Evolutionary conservation across 30 jellyfish, hydroid and myxozoan genomes (phyloP), one percentile per base, ranked within the genome.

Genomic region (Aurelia sp.): DNA sequence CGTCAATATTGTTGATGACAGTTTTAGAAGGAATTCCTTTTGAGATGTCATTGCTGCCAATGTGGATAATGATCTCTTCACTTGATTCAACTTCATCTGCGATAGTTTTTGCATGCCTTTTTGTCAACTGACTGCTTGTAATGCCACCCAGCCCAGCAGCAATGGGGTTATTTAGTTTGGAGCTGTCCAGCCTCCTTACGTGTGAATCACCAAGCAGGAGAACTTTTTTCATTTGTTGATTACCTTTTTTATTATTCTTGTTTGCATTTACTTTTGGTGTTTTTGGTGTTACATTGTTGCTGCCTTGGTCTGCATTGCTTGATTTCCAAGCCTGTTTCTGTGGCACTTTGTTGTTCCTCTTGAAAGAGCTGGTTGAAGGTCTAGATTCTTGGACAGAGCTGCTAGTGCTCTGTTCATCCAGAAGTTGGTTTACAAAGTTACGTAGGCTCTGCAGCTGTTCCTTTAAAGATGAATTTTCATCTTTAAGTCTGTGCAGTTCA

Each of bases 151-250:
- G 22, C 15, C 85, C 69, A 3, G 85, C 70, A 3, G 18, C 72
- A 52, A 27, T 20, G 48, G 22, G 22, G 81, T 11, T 18, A 15
- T 22, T 35, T 41, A 51, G 38, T 19, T 73, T 73, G 48, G 85
- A 44, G 47, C 63, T 52, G 10, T 50, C 31, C 21, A 73, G 71
- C 3, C 85, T 50, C 72, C 27, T 65, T 15, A 73, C 44, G 63
- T 73, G 85, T 51, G 85, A 73, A 44, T 73, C 85, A 41, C 69
- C 85, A 47, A 73, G 63, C 61, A 73, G 72, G n/a, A 73, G 85
- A 6, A 73, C 40, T 41, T 73, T 73, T 4, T 65, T 65, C 8
- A 4, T 65, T 65, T 19, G 41, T 17, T 21, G 40, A 19, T 8
- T 65, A 38, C 48, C 48, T 3, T 2, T 21, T 7, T 59, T 59